Conservation (phyloP, 2,797 vertebrate species). For the Takifugu ocellatus region DNA sequence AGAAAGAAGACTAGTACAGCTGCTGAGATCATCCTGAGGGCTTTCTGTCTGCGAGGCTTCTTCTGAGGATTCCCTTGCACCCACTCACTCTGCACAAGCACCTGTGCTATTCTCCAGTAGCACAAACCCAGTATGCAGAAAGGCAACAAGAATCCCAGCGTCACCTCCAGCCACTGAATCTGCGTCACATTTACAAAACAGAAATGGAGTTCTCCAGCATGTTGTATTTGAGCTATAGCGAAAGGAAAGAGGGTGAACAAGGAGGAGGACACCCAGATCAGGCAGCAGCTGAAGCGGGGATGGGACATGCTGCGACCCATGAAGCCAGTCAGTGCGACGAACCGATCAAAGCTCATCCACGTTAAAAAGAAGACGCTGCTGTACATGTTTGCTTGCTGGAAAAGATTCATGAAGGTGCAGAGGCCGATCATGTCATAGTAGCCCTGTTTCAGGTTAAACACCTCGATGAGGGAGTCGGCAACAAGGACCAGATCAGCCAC, state of each 20-base stretch:
- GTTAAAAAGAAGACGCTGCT: slow-evolving; percentile 94
- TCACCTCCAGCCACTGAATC: slow-evolving; percentile 92
- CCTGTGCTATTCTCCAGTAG: slow-evolving; percentile 83
- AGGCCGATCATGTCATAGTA: slow-evolving; percentile 85
- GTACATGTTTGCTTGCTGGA: slow-evolving; percentile 94
- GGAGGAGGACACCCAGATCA: slow-evolving; percentile 84
- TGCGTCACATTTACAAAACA: slow-evolving; percentile 88
- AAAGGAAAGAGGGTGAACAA: slow-evolving; percentile 85
- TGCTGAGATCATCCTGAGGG: slow-evolving; percentile 85
- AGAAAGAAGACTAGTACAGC: slow-evolving; percentile 90
- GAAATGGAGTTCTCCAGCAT: slow-evolving; percentile 81
- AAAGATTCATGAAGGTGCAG: slow-evolving; percentile 91
- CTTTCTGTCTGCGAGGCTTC: slow-evolving; percentile 79
- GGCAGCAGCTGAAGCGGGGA: slow-evolving; percentile 80
- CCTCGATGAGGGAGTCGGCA: slow-evolving; percentile 89
- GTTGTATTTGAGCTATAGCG: slow-evolving; percentile 79
- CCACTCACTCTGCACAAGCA: slow-evolving; percentile 71
- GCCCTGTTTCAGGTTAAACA: slow-evolving; percentile 87
- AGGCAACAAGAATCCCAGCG: slow-evolving; percentile 85
- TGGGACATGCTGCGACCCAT: slow-evolving; percentile 72
- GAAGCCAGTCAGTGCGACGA: slow-evolving; percentile 78
- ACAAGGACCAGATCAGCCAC: slow-evolving; percentile 86
- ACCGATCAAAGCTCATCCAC: slow-evolving; percentile 95
- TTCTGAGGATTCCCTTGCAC: slow-evolving; percentile 54
- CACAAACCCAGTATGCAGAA: slow-evolving; percentile 86